Evolutionary conservation across 1,140 invertebrate species (phyloP), one percentile per base, ranked within the genome.

Genomic region (Branchinecta lynchi): DNA sequence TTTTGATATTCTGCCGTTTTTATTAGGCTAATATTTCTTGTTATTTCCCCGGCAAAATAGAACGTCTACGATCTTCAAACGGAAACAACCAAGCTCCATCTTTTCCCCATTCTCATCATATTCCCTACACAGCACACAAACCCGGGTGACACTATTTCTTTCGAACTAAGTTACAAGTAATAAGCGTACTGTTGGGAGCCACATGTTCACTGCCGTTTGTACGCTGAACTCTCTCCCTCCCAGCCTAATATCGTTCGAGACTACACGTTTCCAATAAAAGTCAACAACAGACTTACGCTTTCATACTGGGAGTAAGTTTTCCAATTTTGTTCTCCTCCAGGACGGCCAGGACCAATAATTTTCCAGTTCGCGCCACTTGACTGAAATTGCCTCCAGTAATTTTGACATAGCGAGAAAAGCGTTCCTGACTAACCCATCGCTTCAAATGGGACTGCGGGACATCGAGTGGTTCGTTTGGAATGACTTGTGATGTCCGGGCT

Each of bases 361-460:
- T 93, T 76, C 86, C 86, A n/a, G 89, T 90, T 73, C 87, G 82
- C n/a, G 82, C 81, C 66, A 93, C 77, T 77, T 92, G 86, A 79
- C 90, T 84, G 70, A 94, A 86, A 76, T 92, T 93, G 66, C 87
- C 86, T 70, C 85, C 79, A 8, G 89, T 89, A 8, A 94, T 84
- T 83, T 90, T 92, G 9, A 91, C 88, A 75, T 96, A 96, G 66
- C 89, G 86, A 45, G 87, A 84, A 82, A 96, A 98, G 70, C 94
- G 82, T 77, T 98, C 93, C 60, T 86, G 81, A 76, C 91, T 90
- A 21, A 98, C 84, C 93, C 93, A 98, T 66, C 86, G 84, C 71
- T 45, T 68, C 17, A 17, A 7, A 21, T 10, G 46, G 32, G 51
- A 15, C 65, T 70, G 17, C 3, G 66, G 46, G 66, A 20, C 66